phyloP scores from a whole-genome alignment of 2,888 invertebrate species.

The Drosophila antonietae region DNA sequence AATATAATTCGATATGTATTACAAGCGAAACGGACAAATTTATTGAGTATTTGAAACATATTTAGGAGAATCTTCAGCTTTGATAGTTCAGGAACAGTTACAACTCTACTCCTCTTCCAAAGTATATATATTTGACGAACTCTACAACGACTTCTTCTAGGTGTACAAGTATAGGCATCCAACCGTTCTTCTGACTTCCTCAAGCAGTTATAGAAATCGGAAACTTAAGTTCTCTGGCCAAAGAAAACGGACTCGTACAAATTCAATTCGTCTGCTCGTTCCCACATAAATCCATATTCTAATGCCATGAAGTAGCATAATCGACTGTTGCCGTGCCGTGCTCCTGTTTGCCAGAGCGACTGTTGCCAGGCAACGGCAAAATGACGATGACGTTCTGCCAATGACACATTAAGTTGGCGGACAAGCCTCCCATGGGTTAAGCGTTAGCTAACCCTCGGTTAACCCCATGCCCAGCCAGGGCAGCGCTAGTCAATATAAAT shows the following conservation, averaged over 20 bases:
- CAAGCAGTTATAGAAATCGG: neutral
- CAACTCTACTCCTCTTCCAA: neutral
- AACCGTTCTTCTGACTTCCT: neutral
- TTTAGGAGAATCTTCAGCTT: neutral
- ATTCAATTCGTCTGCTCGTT: slow-evolving; percentile 6
- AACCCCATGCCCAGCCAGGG: slow-evolving; percentile 35
- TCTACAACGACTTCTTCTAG: too few species aligned
- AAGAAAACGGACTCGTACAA: neutral
- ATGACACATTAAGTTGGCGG: slow-evolving; percentile 64
- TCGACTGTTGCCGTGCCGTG: slow-evolving; percentile 9
- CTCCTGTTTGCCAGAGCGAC: slow-evolving; percentile 8
- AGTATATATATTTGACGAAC: too few species aligned
- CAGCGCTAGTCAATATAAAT: slow-evolving; percentile 43
- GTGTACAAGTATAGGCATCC: neutral
- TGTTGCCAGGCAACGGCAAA: slow-evolving; percentile 26
- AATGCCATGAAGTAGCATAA: slow-evolving; percentile 3
- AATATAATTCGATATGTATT: too few species aligned
- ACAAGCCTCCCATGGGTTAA: slow-evolving; percentile 30
- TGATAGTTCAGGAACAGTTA: neutral
- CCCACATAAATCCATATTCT: slow-evolving; percentile 18
- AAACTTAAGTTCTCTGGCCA: too few species aligned
- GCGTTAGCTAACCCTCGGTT: slow-evolving; percentile 45
- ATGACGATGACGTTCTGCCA: slow-evolving; percentile 45
- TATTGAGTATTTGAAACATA: too few species aligned
- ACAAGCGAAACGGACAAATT: too few species aligned